Conservation (phyloP, 2,113 vertebrate genomes). For the Lophius piscatorius region DNA sequence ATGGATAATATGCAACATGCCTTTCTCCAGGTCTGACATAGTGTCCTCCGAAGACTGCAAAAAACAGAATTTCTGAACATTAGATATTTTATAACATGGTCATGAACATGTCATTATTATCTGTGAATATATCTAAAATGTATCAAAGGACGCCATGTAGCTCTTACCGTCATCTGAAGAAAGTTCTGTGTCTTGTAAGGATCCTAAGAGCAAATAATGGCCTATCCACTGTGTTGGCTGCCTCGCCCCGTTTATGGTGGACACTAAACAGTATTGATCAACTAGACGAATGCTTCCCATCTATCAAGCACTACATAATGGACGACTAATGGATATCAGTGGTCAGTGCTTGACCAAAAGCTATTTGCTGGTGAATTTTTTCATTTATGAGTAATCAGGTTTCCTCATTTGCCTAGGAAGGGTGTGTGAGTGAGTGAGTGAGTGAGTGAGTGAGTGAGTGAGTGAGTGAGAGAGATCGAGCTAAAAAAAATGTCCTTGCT, state of each 20-base stretch:
- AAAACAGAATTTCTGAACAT: neutral
- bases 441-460: no score
- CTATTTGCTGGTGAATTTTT: conserved; percentile 40
- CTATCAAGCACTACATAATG: conserved; percentile 32
- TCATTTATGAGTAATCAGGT: conserved; percentile 15
- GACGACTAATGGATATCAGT: conserved; percentile 58
- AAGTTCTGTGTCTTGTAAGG: conserved; percentile 14
- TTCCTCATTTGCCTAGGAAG: neutral
- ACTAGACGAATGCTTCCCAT: conserved; percentile 6
- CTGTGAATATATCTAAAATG: neutral
- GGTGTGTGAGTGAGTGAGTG: no score
- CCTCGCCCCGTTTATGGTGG: conserved; percentile 48
- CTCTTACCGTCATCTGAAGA: conserved; percentile 66
- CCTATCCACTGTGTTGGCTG: conserved; percentile 9
- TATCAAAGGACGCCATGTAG: neutral
- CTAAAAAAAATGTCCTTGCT: no score
- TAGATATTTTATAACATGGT: no score
- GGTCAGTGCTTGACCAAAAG: conserved; percentile 37
- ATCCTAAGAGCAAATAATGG: conserved; percentile 17
- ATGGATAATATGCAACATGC: conserved; percentile 74
- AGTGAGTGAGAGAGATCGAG: no score
- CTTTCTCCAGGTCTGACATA: conserved; percentile 73
- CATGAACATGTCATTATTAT: neutral
- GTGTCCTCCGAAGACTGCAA: conserved; percentile 29
- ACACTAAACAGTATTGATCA: conserved; percentile 54